A percentile compares a stretch with the other conserved stretches of the same genome.
Evolutionary conservation across 2,888 invertebrate species (phyloP).

Genomic region (Rhagonycha lutea): DNA sequence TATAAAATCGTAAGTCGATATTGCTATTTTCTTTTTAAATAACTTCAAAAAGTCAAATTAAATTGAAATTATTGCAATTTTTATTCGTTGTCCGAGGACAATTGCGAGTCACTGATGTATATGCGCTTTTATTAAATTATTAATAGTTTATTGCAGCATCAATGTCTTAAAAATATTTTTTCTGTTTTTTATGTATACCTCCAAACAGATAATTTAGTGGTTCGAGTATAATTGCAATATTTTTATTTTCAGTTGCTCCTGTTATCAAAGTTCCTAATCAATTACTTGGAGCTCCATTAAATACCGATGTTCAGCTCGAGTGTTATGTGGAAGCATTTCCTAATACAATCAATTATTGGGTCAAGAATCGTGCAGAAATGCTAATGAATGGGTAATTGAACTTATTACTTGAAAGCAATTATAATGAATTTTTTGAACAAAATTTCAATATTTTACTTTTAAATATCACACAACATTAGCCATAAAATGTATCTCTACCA

Average conservation of each 20-base stretch:
- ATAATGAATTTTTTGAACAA: neutral
- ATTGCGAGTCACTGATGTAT: no score
- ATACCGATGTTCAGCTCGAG: slow-evolving; percentile 83
- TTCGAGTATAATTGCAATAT: neutral
- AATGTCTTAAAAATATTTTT: no score
- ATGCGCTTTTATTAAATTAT: no score
- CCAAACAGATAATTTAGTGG: neutral
- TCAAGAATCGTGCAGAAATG: slow-evolving; percentile 78
- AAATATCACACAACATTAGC: slow-evolving; percentile 8
- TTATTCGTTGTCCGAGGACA: no score
- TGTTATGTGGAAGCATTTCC: slow-evolving; percentile 90
- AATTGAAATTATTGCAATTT: no score
- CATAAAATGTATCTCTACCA: slow-evolving; percentile 11
- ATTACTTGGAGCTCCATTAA: slow-evolving; percentile 82
- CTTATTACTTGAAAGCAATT: neutral
- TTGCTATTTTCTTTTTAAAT: no score
- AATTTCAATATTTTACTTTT: neutral
- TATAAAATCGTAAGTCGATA: no score
- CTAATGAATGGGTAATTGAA: slow-evolving; percentile 75
- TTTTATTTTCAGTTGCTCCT: slow-evolving; percentile 73
- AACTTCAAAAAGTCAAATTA: no score
- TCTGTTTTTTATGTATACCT: no score
- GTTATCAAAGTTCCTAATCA: slow-evolving; percentile 89
- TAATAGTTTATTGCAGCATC: no score
- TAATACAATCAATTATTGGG: slow-evolving; percentile 78